These are phyloP conservation scores for Pseudotriccus pelzelni DNA, from an alignment of 2,797 vertebrate species.

Conservation along the genomic window DNA sequence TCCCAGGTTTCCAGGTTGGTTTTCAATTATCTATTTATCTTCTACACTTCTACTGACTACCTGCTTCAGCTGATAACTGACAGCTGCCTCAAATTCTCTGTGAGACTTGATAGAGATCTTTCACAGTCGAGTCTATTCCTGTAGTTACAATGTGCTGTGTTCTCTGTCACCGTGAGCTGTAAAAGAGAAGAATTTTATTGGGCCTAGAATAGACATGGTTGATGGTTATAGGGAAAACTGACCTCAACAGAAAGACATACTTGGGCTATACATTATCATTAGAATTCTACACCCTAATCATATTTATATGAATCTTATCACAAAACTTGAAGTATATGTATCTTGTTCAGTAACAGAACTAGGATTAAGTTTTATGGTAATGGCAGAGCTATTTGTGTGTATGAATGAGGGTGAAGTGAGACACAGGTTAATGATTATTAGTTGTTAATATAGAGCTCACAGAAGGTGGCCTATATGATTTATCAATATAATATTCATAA, in stretches of 20 bases:
- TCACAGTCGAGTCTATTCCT: neutral
- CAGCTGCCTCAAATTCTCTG: slow-evolving; percentile 25
- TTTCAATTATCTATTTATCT: slow-evolving; percentile 54
- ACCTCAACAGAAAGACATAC: neutral
- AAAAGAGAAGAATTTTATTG: slow-evolving; percentile 16
- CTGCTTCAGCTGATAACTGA: slow-evolving; percentile 35
- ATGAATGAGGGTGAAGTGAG: neutral
- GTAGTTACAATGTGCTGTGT: neutral
- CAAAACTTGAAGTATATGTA: neutral
- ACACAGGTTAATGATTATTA: neutral
- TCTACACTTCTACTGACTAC: slow-evolving; percentile 11
- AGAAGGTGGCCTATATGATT: neutral
- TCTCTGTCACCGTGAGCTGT: neutral
- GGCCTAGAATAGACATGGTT: neutral
- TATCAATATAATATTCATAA: neutral
- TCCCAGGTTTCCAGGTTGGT: slow-evolving; percentile 28
- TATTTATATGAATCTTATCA: neutral
- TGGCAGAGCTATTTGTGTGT: neutral
- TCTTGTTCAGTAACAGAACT: neutral
- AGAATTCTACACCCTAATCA: neutral
- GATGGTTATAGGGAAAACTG: neutral
- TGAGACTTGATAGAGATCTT: slow-evolving; percentile 25
- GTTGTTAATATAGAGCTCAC: neutral
- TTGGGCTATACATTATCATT: neutral
- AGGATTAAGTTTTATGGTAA: neutral